phyloP scores from a whole-genome alignment of 2,113 vertebrate genomes.

The Oncorhynchus masou region DNA sequence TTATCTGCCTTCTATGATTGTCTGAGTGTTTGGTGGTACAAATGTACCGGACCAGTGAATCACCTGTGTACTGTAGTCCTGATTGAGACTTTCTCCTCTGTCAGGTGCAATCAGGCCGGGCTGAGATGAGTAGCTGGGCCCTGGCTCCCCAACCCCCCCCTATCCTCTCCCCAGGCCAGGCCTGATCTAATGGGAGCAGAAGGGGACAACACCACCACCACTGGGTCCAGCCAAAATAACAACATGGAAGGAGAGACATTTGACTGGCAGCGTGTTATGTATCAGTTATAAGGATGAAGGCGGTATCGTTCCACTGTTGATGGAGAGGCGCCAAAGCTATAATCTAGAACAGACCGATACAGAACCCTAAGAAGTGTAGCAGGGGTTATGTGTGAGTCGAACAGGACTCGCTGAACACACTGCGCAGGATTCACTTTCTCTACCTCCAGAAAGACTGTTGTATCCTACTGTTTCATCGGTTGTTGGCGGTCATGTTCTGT shows the following conservation, averaged over 20 bases:
- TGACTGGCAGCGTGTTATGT: not conserved
- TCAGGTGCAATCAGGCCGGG: conserved; percentile 46
- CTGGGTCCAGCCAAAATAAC: conserved; percentile 1
- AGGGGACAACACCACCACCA: conserved; percentile 29
- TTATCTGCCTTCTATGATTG: not conserved
- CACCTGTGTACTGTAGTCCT: conserved; percentile 9
- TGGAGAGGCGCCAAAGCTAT: not conserved
- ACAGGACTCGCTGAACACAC: not conserved
- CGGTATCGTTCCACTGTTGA: too few relatives aligned
- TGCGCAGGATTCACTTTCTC: not conserved
- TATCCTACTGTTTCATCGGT: conserved; percentile 34
- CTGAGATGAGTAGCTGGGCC: conserved; percentile 38
- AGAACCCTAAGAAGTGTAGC: not conserved
- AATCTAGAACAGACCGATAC: not conserved
- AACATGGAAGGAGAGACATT: not conserved
- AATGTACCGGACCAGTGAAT: conserved; percentile 3
- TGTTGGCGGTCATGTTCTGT: conserved; percentile 28
- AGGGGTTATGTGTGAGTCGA: not conserved
- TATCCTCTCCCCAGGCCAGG: conserved; percentile 40
- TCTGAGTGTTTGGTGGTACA: not conserved
- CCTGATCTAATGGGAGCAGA: conserved; percentile 58
- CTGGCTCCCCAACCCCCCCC: conserved; percentile 43
- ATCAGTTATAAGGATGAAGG: not conserved
- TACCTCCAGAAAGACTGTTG: not conserved
- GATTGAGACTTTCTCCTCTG: conserved; percentile 33